Conservation (phyloP, 2,113 vertebrate species). For the Epinephelus cyanopodus region DNA sequence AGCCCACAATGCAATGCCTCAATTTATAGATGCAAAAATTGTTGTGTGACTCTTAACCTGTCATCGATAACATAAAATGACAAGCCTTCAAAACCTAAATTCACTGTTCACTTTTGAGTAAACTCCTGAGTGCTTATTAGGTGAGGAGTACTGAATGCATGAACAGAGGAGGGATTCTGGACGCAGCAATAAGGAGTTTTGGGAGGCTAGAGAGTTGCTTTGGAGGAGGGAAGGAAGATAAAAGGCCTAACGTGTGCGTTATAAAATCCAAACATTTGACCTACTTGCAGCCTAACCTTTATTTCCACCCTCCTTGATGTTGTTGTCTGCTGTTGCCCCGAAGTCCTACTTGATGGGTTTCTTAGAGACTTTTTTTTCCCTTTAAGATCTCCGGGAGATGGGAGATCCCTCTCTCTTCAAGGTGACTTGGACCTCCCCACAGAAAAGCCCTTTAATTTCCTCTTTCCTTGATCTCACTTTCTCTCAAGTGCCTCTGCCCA, state of each 20-base stretch:
- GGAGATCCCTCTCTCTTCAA: constrained; percentile 35
- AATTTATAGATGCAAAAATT: not conserved
- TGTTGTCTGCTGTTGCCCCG: constrained; percentile 12
- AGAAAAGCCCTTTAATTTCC: constrained; percentile 68
- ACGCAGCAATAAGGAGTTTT: not conserved
- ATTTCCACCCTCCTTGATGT: constrained; percentile 12
- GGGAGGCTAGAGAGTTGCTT: not conserved
- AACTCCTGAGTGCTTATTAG: not conserved
- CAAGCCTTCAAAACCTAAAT: not conserved
- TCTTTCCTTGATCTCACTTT: constrained; percentile 60
- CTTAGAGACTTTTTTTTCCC: not conserved
- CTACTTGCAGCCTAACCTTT: constrained; percentile 28
- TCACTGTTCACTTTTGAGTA: not conserved
- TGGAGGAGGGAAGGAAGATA: not conserved
- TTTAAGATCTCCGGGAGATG: constrained; percentile 38
- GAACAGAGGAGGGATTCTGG: not conserved
- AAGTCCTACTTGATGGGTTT: constrained; percentile 35
- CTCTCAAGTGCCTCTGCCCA: constrained; percentile 36
- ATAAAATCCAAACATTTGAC: constrained; percentile 36
- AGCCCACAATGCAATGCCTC: not conserved
- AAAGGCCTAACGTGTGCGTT: not conserved
- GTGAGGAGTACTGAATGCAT: not conserved
- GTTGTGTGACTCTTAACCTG: not conserved
- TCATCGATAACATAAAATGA: not conserved
- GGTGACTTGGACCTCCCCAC: constrained; percentile 47